phyloP scores from a whole-genome alignment of 1,140 invertebrate genomes.

The Tetraneura akinire region DNA sequence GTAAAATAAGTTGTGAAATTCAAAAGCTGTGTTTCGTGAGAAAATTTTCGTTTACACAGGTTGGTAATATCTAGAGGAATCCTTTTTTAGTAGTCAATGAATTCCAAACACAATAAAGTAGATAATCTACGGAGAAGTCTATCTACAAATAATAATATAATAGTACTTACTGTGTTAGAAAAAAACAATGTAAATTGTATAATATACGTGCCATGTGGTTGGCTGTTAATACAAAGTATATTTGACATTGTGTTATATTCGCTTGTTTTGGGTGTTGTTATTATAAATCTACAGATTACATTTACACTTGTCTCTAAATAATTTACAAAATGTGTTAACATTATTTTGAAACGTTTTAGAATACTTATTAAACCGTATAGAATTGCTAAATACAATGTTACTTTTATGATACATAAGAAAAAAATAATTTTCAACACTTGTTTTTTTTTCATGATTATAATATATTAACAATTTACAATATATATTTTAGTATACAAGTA shows the following conservation, averaged over 20 bases:
- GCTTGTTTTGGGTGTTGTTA: no score
- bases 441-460: no score
- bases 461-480: no score
- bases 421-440: not conserved
- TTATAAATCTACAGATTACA: not conserved
- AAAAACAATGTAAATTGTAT: no score
- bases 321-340: not conserved
- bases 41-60: not conserved
- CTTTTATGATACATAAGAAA: not conserved
- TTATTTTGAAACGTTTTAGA: not conserved
- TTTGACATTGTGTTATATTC: no score
- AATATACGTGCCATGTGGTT: no score
- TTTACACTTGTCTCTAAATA: not conserved
- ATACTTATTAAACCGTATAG: not conserved
- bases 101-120: not conserved
- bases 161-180: no score
- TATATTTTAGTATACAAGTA: no score
- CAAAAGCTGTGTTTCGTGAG: not conserved
- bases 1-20: not conserved
- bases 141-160: no score
- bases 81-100: not conserved
- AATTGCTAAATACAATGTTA: conserved; percentile 24
- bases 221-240: no score
- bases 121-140: not conserved
- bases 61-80: not conserved